Evolutionary conservation across 2,113 vertebrate species (phyloP).

Genomic region (Datnioides undecimradiatus): DNA sequence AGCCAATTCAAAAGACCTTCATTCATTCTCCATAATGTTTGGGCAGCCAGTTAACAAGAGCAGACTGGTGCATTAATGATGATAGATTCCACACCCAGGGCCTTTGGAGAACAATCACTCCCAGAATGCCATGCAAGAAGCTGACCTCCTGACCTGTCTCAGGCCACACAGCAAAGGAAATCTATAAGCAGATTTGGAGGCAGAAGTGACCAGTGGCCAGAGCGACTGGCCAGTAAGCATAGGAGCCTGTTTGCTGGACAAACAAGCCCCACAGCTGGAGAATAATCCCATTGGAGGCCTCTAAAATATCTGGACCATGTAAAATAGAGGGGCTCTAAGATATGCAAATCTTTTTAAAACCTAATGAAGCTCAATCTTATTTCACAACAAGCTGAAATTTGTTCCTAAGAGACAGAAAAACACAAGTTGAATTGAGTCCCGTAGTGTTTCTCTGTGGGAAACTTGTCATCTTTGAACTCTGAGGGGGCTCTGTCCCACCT

Average conservation of each 20-base stretch:
- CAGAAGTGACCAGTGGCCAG: conserved; percentile 79
- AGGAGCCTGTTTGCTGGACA: conserved; percentile 85
- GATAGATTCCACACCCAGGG: conserved; percentile 92
- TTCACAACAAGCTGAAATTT: conserved; percentile 75
- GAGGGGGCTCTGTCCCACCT: conserved; percentile 51
- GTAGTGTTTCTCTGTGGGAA: conserved; percentile 78
- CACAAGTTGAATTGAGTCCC: conserved; percentile 65
- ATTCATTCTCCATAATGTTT: conserved; percentile 90
- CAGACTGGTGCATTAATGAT: conserved; percentile 94
- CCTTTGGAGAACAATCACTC: conserved; percentile 93
- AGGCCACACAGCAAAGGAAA: conserved; percentile 92
- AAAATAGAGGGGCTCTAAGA: conserved; percentile 71
- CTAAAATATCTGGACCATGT: conserved; percentile 71
- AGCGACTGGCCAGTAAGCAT: conserved; percentile 55
- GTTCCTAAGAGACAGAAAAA: conserved; percentile 65
- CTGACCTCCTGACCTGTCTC: conserved; percentile 94
- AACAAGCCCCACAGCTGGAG: conserved; percentile 81
- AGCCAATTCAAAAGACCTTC: conserved; percentile 86
- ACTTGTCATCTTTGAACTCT: conserved; percentile 83
- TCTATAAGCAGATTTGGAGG: conserved; percentile 92
- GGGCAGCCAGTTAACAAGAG: conserved; percentile 89
- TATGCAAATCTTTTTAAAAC: conserved; percentile 81
- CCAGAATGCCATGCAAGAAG: conserved; percentile 90
- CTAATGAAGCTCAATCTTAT: conserved; percentile 79
- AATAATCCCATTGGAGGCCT: conserved; percentile 73